A percentile compares a stretch with the other conserved stretches of the same genome.
These are phyloP conservation scores for Hyposmocoma kahamanoa DNA, from an alignment of 1,140 invertebrate genomes.

Conservation along the genomic window DNA sequence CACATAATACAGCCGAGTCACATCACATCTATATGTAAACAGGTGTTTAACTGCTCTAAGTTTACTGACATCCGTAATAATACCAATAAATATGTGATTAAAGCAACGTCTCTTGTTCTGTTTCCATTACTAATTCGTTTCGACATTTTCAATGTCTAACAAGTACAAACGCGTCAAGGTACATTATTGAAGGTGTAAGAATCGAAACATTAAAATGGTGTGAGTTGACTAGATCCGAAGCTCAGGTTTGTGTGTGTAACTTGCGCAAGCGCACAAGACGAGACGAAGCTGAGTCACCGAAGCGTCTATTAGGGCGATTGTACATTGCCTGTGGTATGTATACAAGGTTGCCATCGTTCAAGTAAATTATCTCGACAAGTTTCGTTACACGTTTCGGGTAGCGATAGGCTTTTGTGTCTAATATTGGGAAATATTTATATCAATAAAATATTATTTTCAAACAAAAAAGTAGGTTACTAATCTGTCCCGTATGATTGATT, in stretches of 20 bases:
- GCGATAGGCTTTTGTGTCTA: not conserved
- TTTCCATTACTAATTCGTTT: too few relatives aligned
- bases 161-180: not conserved
- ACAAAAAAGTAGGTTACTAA: conserved; percentile 1
- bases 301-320: conserved; percentile 26
- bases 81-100: conserved; percentile 15
- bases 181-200: too few relatives aligned
- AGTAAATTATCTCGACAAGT: not conserved
- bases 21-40: conserved; percentile 53
- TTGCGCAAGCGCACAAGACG: conserved; percentile 47
- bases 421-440: not conserved
- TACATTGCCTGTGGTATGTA: conserved; percentile 16
- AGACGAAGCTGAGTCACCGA: conserved; percentile 48
- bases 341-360: not conserved
- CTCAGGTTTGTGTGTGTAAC: conserved; percentile 31
- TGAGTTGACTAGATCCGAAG: conserved; percentile 20
- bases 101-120: too few relatives aligned
- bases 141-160: too few relatives aligned
- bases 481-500: not conserved
- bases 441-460: too few relatives aligned
- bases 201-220: conserved; percentile 14
- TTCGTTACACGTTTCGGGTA: not conserved
- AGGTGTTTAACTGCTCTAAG: conserved; percentile 47
- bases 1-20: conserved; percentile 31
- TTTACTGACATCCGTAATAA: conserved; percentile 50